Evolutionary conservation across 1,140 invertebrate genomes (phyloP).

Genomic region (Cyrtorhinus lividipennis): DNA sequence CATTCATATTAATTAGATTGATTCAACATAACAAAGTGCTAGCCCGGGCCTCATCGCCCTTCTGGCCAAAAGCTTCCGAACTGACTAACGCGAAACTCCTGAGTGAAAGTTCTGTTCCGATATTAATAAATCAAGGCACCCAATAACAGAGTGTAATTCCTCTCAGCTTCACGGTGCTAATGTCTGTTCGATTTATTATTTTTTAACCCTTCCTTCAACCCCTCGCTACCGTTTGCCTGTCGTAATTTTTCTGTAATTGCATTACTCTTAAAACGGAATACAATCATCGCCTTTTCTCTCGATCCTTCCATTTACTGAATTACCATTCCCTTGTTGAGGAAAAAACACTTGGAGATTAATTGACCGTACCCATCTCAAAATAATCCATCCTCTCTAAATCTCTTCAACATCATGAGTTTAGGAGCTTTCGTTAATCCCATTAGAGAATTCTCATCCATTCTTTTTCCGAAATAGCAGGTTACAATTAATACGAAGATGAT

Average conservation of each 20-base stretch:
- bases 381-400: not conserved
- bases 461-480: too few species aligned
- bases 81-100: not conserved
- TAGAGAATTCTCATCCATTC: too few species aligned
- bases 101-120: too few species aligned
- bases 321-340: not conserved
- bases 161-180: not conserved
- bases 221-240: not conserved
- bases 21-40: slow-evolving; percentile 8
- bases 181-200: not conserved
- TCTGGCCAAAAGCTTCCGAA: not conserved
- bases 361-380: not conserved
- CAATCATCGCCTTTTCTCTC: not conserved
- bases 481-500: too few species aligned
- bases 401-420: too few species aligned
- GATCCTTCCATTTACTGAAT: slow-evolving; percentile 1
- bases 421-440: too few species aligned
- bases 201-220: not conserved
- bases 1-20: slow-evolving; percentile 10
- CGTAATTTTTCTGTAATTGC: not conserved
- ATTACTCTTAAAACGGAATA: not conserved
- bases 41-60: not conserved
- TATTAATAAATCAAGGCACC: not conserved
- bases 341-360: not conserved
- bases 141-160: not conserved